A percentile compares a stretch with the other conserved stretches of the same genome.
Evolutionary conservation across 53 echinoderm and acorn worm genomes (phyloP).

Genomic region (Mesocentrotus franciscanus): DNA sequence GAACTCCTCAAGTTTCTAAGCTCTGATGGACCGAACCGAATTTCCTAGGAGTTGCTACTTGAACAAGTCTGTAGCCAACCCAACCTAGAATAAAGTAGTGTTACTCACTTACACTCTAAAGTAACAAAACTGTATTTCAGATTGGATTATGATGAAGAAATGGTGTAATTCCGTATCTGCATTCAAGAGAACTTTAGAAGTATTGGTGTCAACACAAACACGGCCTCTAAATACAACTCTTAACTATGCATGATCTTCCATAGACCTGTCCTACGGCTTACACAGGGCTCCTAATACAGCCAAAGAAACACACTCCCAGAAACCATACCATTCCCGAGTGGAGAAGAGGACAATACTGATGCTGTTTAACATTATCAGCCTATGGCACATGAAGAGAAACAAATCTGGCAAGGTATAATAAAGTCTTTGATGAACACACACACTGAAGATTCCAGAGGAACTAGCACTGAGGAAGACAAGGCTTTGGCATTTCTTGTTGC

Average conservation of each 20-base stretch:
- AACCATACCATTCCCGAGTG: background rate
- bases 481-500: background rate
- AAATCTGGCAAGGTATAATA: background rate
- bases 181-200: too few relatives aligned
- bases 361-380: background rate
- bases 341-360: background rate
- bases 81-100: too few relatives aligned
- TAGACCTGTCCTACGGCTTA: background rate
- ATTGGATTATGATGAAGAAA: too few relatives aligned
- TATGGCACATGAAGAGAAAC: background rate
- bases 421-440: background rate
- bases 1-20: too few relatives aligned
- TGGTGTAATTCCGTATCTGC: too few relatives aligned
- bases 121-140: too few relatives aligned
- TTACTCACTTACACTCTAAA: too few relatives aligned
- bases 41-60: background rate
- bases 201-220: too few relatives aligned
- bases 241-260: background rate
- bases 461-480: conserved; percentile 26
- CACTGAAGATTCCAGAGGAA: conserved; percentile 13
- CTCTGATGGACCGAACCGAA: too few relatives aligned
- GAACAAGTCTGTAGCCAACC: background rate
- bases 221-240: too few relatives aligned
- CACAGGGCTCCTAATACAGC: background rate
- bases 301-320: background rate